Base-by-base conservation (phyloP, 2,888 invertebrate genomes). In the Acleris emargana region DNA sequence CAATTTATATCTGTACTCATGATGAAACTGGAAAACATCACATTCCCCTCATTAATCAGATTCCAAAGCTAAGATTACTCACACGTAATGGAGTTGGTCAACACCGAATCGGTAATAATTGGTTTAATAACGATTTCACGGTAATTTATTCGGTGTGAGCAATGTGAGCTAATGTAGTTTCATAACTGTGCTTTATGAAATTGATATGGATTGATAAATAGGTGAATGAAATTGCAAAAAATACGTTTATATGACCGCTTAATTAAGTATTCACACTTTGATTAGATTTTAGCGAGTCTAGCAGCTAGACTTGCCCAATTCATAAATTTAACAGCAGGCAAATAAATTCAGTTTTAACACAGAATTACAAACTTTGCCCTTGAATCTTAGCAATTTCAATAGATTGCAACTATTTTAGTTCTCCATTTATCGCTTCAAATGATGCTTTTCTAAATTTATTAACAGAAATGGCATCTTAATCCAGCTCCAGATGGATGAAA, bases 71-170 rank as follows among this genome's bases (percentile, higher is more conserved):
- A 28, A 59, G 47, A 60, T 64, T 54, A 43, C 53, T 38, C 32
- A 75, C 69, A 76, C 73, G 74, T 79, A 76, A 76, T 74, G 64
- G 70, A 74, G 72, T 77, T 76, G 73, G 76, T 73, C 71, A 77
- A 76, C 70, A 70, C 64, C 71, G 67, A 59, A 66, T 59, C 54
- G 43, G 63, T 64, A 66, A 66, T 66, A 60, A 66, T 61, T 38
- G 61, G 45, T 66, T 66, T 66, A 66, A 66, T 66, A 61, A 61
- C 57, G 38, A 57, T 66, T 66, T 52, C 66, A 66, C 61, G 66
- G 66, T 61, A 61, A 66, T 66, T 61, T 61, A 57, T 61, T 61
- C 61, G 22, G 53, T 43, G 49, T 50, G 62, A 58, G 58, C 64
- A 55, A 64, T 43, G 25, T 25, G 50, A 64, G 59, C 58, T 64